Evolutionary conservation across 2,888 invertebrate genomes (phyloP).

Genomic region (Troilus luridus): DNA sequence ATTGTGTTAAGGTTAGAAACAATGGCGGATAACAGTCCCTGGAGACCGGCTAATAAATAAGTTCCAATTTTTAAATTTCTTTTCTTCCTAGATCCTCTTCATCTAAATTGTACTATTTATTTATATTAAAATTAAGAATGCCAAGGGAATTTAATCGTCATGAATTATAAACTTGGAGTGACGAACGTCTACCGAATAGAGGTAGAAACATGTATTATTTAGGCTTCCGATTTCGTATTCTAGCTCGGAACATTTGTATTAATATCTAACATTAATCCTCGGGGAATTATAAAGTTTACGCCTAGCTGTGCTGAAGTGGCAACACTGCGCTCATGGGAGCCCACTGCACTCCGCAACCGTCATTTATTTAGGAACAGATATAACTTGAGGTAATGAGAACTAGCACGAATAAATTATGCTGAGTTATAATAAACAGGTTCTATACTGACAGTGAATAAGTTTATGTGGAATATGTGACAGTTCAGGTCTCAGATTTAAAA

Average conservation of each 20-base stretch:
- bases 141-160: background rate
- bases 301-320: background rate
- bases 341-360: background rate
- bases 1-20: no score
- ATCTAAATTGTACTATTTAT: background rate
- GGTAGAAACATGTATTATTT: background rate
- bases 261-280: slow-evolving; percentile 16
- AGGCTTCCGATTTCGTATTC: background rate
- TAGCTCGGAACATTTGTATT: background rate
- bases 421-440: background rate
- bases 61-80: no score
- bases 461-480: background rate
- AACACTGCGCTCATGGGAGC: background rate
- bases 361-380: background rate
- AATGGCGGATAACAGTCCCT: no score
- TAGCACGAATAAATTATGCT: background rate
- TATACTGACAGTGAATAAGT: background rate
- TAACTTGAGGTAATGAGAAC: background rate
- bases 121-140: background rate
- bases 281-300: slow-evolving; percentile 23
- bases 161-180: background rate
- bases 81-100: no score
- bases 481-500: no score
- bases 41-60: no score
- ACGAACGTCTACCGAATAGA: background rate